A percentile compares a stretch with the other conserved stretches of the same genome.
phyloP scores from a whole-genome alignment of 2,797 vertebrate species.

The Molossus molossus region DNA sequence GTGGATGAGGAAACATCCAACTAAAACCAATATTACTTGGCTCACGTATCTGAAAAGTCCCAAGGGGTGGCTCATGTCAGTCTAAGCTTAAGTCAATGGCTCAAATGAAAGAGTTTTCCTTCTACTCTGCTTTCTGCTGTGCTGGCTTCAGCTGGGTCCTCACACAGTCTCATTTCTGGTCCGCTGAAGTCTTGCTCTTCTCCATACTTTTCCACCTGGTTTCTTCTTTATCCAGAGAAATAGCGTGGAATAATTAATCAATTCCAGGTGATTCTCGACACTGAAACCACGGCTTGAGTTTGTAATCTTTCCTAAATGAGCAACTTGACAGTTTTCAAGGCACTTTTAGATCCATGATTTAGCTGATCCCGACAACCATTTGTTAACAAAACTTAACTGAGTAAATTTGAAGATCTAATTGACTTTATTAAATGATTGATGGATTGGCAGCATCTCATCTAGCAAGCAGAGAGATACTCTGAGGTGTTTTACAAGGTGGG shows the following conservation, averaged over 20 bases:
- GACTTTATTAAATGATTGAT: not conserved
- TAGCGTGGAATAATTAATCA: not conserved
- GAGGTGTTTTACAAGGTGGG: not conserved
- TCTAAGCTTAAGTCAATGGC: not conserved
- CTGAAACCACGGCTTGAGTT: not conserved
- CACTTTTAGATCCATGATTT: not conserved
- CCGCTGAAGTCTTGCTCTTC: not conserved
- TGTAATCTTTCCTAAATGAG: conserved; percentile 13
- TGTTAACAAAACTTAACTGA: not conserved
- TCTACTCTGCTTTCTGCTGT: not conserved
- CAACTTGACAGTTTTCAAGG: conserved; percentile 17
- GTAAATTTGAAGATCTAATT: not conserved
- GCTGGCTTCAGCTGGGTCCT: not conserved
- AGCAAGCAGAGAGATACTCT: not conserved
- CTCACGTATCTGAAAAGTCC: not conserved
- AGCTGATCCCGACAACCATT: not conserved
- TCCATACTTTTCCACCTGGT: not conserved
- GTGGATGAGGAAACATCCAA: not conserved
- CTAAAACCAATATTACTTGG: not conserved
- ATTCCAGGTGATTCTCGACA: not conserved
- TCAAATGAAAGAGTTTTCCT: not conserved
- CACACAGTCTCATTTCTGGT: not conserved
- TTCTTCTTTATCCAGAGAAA: not conserved
- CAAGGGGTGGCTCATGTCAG: not conserved
- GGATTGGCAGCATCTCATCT: not conserved